phyloP scores from a whole-genome alignment of 2,113 vertebrate genomes.

The Shinisaurus crocodilurus region DNA sequence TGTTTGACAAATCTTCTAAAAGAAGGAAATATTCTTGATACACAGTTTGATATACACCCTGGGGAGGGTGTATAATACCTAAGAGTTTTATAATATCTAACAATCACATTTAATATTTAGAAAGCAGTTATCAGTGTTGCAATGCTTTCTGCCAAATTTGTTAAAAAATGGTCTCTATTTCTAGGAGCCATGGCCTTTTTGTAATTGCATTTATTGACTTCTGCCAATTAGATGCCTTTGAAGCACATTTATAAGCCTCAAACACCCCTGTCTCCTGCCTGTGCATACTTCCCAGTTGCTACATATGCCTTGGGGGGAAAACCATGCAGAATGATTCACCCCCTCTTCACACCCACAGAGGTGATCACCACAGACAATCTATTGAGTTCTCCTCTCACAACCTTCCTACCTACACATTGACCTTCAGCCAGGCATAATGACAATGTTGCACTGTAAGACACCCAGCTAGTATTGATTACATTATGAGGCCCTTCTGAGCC shows the following conservation, averaged over 20 bases:
- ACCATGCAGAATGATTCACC: background rate
- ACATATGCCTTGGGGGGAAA: background rate
- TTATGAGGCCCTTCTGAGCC: too few species aligned
- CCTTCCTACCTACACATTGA: too few species aligned
- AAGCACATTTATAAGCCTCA: background rate
- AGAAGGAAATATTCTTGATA: background rate
- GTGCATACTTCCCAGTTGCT: background rate
- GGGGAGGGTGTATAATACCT: too few species aligned
- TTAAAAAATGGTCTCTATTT: background rate
- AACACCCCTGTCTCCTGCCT: too few species aligned
- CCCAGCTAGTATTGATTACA: too few species aligned
- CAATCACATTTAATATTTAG: background rate
- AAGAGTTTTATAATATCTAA: background rate
- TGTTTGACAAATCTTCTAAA: background rate
- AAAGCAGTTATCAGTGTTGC: background rate
- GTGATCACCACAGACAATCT: background rate
- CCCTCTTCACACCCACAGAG: background rate
- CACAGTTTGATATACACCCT: background rate
- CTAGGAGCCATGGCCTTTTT: background rate
- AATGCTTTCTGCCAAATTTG: background rate
- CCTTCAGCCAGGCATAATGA: too few species aligned
- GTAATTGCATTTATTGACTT: background rate
- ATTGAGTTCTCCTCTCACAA: background rate
- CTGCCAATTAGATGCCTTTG: background rate
- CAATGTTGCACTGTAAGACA: too few species aligned